Evolutionary conservation across 2,888 invertebrate species (phyloP).

Genomic region (Brachypalpus laphriformis): DNA sequence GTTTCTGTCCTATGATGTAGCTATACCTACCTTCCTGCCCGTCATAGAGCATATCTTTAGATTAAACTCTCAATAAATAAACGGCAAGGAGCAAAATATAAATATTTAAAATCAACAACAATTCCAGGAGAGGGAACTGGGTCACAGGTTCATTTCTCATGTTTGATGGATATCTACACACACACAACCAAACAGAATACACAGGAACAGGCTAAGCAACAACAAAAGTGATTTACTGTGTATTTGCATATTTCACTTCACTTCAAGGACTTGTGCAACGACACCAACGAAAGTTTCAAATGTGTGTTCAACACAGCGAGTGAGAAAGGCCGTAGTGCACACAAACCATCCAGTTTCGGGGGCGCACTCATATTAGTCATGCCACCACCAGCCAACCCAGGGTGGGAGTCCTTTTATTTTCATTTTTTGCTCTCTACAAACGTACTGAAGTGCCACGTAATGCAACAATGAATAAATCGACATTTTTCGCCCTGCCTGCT

Average conservation of each 20-base stretch:
- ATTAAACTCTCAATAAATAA: conserved; percentile 74
- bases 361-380: conserved; percentile 41
- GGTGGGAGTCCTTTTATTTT: conserved; percentile 19
- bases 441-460: conserved; percentile 63
- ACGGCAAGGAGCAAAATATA: conserved; percentile 66
- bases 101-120: conserved; percentile 73
- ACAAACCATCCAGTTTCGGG: conserved; percentile 37
- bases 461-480: conserved; percentile 74
- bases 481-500: conserved; percentile 47
- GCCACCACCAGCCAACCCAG: conserved; percentile 44
- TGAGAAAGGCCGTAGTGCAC: conserved; percentile 23
- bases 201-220: conserved; percentile 1
- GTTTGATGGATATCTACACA: conserved; percentile 62
- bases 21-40: neutral
- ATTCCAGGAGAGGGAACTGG: conserved; percentile 46
- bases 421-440: conserved; percentile 15
- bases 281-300: conserved; percentile 21
- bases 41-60: conserved; percentile 64
- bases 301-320: conserved; percentile 9
- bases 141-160: conserved; percentile 73
- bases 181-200: neutral
- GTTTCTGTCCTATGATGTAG: neutral
- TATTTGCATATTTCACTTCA: conserved; percentile 73
- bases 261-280: conserved; percentile 64
- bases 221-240: conserved; percentile 69